A percentile compares a stretch with the other conserved stretches of the same genome.
Conservation (phyloP, 1,140 invertebrate genomes). For the Calephelis nemesis region DNA sequence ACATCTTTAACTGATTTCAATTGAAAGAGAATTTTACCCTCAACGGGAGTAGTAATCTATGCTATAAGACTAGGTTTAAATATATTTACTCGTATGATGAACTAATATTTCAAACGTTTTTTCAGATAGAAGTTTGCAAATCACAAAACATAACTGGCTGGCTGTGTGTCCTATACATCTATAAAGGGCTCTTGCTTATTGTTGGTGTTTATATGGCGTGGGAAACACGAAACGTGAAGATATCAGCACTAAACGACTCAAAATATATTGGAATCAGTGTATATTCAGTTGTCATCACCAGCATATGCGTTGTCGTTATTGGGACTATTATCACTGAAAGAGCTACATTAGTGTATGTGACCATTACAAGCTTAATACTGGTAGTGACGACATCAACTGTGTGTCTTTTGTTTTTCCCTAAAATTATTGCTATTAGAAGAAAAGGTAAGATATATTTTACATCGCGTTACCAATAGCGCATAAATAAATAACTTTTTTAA, state of each 20-base stretch:
- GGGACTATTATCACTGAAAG: slow-evolving; percentile 92
- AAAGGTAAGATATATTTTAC: slow-evolving; percentile 66
- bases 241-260: slow-evolving; percentile 97
- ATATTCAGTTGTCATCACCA: slow-evolving; percentile 94
- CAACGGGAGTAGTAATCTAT: no score
- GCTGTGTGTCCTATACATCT: slow-evolving; percentile 92
- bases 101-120: slow-evolving; percentile 6
- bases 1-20: no score
- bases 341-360: slow-evolving; percentile 90
- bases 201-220: slow-evolving; percentile 98
- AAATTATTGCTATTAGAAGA: slow-evolving; percentile 84
- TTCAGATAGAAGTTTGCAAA: slow-evolving; percentile 91
- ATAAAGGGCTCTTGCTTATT: slow-evolving; percentile 92
- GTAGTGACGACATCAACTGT: slow-evolving; percentile 92
- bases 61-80: no score
- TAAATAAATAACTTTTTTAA: no score
- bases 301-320: slow-evolving; percentile 90
- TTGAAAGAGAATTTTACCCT: no score
- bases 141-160: slow-evolving; percentile 92
- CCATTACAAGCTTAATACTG: slow-evolving; percentile 90
- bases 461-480: no score
- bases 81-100: background rate
- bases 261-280: slow-evolving; percentile 97
- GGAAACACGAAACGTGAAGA: slow-evolving; percentile 98
- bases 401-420: slow-evolving; percentile 92